Evolutionary conservation across 2,797 vertebrate genomes (phyloP), one percentile per base, ranked within the genome.

Genomic region (Semotilus atromaculatus): DNA sequence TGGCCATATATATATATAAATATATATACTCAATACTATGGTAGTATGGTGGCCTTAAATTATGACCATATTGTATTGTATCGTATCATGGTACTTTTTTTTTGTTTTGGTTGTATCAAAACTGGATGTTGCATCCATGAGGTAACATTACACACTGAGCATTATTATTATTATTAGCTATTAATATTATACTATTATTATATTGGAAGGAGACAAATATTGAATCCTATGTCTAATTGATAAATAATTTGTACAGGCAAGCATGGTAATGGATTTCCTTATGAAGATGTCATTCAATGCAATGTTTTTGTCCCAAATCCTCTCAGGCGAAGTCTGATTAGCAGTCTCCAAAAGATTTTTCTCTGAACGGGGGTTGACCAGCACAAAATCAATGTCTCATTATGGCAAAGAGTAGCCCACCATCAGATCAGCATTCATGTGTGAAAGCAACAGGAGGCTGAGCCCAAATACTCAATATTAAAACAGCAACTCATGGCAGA

Each of bases 311-410:
- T 48, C 62, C 29, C 62, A 67, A 67, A 67, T 67, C 78, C 40
- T 67, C 77, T 14, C 6, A 67, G 29, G 43, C 3, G 26, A 66
- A 48, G 60, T 80, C 62, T 66, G 62, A 51, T 80, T 80, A 48
- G 43, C 62, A 48, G 77, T 67, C 43, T 80, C 18, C 26, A 14
- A 51, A 31, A 2, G 62, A 67, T 66, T 80, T 48, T 23, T 3
- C 62, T 66, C 29, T 36, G 51, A 51, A 75, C 19, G 4, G 21
- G 73, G 23, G 31, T 34, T 67, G 78, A 67, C 21, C 78, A 67
- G 21, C 78, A 51, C 19, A 80, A 80, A 80, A 80, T 80, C 78
- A 51, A 80, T 80, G 78, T 67, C 78, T 80, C 43, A 67, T 80
- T 67, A 80, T 62, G 55, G 53, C 55, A 60, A 60, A 80, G 62